Conservation (phyloP, 2,797 vertebrate genomes). For the Sandelia bainsii region DNA sequence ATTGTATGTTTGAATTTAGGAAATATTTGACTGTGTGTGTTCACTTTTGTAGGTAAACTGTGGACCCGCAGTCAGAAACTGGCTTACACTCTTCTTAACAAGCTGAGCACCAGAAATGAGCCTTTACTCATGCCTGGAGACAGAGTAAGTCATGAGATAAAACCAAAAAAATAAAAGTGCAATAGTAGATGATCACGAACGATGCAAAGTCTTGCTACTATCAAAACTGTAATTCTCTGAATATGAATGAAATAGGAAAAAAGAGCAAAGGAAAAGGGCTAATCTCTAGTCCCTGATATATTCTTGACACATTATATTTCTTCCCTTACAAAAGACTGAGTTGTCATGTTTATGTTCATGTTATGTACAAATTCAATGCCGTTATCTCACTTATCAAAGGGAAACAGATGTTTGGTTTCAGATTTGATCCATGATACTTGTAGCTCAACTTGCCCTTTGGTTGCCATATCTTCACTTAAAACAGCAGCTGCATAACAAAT, state of each 20-base stretch:
- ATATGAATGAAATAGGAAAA: no score
- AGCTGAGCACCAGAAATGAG: constrained; percentile 92
- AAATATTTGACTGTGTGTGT: constrained; percentile 8
- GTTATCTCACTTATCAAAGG: not conserved
- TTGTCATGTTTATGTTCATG: not conserved
- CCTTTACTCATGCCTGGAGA: constrained; percentile 93
- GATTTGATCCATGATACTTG: not conserved
- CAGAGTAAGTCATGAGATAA: constrained; percentile 86
- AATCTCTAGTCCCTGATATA: no score
- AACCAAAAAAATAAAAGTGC: no score
- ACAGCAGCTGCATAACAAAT: not conserved
- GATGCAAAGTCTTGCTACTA: no score
- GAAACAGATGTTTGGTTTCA: constrained; percentile 10
- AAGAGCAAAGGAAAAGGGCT: no score
- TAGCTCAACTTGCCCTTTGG: not conserved
- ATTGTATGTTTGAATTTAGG: not conserved
- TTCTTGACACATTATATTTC: not conserved
- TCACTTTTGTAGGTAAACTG: constrained; percentile 88
- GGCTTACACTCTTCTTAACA: constrained; percentile 95
- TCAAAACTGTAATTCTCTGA: no score
- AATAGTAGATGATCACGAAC: no score
- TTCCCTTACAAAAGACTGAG: not conserved
- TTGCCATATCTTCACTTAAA: not conserved
- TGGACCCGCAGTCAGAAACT: constrained; percentile 97
- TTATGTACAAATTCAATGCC: not conserved